Conservation (phyloP, 2,797 vertebrate genomes). For the Etheostoma perlongum region DNA sequence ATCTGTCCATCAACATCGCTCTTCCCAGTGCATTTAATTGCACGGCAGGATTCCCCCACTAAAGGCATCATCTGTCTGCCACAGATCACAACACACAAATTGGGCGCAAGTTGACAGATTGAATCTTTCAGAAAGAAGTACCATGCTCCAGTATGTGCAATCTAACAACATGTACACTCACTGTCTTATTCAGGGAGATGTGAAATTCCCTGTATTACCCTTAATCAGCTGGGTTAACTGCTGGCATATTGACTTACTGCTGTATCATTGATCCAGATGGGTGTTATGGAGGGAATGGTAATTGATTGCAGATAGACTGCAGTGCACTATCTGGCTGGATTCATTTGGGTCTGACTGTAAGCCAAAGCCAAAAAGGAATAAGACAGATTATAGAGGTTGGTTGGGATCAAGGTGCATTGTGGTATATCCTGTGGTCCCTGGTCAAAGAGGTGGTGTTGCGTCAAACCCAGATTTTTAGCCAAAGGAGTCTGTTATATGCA, state of each 20-base stretch:
- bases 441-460: conserved; percentile 25
- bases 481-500: conserved; percentile 29
- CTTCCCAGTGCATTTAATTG: conserved; percentile 74
- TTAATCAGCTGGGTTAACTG: conserved; percentile 79
- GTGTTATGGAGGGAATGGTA: conserved; percentile 71
- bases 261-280: conserved; percentile 68
- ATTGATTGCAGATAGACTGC: conserved; percentile 68
- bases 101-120: conserved; percentile 70
- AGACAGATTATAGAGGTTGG: conserved; percentile 25
- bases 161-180: conserved; percentile 17
- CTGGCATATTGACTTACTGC: conserved; percentile 74
- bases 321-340: conserved; percentile 35
- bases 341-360: conserved; percentile 36
- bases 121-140: conserved; percentile 59
- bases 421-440: conserved; percentile 37
- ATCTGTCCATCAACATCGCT: conserved; percentile 80
- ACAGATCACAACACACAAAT: conserved; percentile 64
- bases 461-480: conserved; percentile 37
- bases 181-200: conserved; percentile 40
- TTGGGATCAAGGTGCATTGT: conserved; percentile 40
- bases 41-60: conserved; percentile 62
- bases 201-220: conserved; percentile 59
- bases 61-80: conserved; percentile 73
- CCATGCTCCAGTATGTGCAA: conserved; percentile 15
- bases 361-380: conserved; percentile 46